Evolutionary conservation across 2,888 invertebrate species (phyloP).

Genomic region (Torymus tubicola): DNA sequence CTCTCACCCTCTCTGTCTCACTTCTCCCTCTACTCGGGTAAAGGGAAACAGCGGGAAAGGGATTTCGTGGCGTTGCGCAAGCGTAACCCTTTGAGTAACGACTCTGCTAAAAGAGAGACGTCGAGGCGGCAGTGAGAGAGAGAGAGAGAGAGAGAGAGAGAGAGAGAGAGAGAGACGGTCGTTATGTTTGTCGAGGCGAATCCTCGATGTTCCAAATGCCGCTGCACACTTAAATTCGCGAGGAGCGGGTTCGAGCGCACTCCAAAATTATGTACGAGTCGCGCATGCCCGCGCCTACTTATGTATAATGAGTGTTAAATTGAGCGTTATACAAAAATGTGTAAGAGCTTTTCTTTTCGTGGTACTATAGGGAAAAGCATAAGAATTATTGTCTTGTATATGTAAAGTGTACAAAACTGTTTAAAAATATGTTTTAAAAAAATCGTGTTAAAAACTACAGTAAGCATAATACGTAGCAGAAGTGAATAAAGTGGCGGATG

Average conservation of each 20-base stretch:
- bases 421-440: too few relatives aligned
- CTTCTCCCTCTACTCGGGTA: neutral
- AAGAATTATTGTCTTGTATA: too few relatives aligned
- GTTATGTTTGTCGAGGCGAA: constrained; percentile 42
- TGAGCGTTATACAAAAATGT: constrained; percentile 1
- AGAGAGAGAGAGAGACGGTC: constrained; percentile 1
- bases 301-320: constrained; percentile 36
- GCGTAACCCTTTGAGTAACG: constrained; percentile 55
- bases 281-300: neutral
- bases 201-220: constrained; percentile 28
- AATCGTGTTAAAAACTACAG: too few relatives aligned
- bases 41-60: constrained; percentile 38
- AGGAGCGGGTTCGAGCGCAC: constrained; percentile 10
- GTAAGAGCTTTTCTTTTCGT: constrained; percentile 15
- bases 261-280: constrained; percentile 15
- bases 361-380: too few relatives aligned
- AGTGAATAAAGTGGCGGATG: too few relatives aligned
- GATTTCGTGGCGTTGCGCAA: constrained; percentile 34
- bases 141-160: neutral
- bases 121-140: too few relatives aligned
- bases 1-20: too few relatives aligned
- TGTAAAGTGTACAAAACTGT: too few relatives aligned
- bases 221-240: constrained; percentile 41
- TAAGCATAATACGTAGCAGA: too few relatives aligned
- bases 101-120: constrained; percentile 17